Base-by-base conservation (phyloP, 2,797 vertebrate genomes). In the Epinephelus coioides region DNA sequence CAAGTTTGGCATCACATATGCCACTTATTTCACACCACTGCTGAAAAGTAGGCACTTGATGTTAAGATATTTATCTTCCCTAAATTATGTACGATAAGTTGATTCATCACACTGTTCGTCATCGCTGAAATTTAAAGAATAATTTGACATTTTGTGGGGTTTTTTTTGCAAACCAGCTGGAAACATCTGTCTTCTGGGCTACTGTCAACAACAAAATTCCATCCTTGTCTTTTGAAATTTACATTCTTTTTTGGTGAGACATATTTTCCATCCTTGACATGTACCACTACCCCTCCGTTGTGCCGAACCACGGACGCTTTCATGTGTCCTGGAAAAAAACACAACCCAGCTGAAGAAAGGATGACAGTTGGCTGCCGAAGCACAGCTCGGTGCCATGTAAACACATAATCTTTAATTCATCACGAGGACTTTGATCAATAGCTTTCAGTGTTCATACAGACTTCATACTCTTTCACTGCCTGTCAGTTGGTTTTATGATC, bases 211-310 rank as follows among this genome's bases (percentile, higher is more conserved):
- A 55, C 17, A 44, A 82, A 71, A 85, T 76, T 82, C 82, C 67
- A 68, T 59, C 69, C 73, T 75, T 61, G 78, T 82, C 73, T 88
- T 83, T 84, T 82, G 14, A 74, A 82, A 82, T 84, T 76, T 64
- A 80, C 85, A 83, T 90, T 86, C 81, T 81, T 88, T 47, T 80
- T 80, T 21, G 59, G 57, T 90, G 84, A 87, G 82, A 56, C 65
- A 64, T 38, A 74, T 87, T 92, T 91, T 91, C 88, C 89, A 25
- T 54, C 66, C 57, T 80, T 83, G 77, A 87, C 76, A 43, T 64
- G 61, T 70, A 54, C 60, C 75, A 6, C 70, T 15, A 30, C 57
- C 71, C 80, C 51, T 69, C 56, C 23, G 40, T 14, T 27, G 63
- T 57, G 67, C 81, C 63, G 55, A 84, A 81, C 69, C 84, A 74